These are phyloP conservation scores for Actenoides lindsayi DNA, from an alignment of 2,113 vertebrate species.

Conservation along the genomic window DNA sequence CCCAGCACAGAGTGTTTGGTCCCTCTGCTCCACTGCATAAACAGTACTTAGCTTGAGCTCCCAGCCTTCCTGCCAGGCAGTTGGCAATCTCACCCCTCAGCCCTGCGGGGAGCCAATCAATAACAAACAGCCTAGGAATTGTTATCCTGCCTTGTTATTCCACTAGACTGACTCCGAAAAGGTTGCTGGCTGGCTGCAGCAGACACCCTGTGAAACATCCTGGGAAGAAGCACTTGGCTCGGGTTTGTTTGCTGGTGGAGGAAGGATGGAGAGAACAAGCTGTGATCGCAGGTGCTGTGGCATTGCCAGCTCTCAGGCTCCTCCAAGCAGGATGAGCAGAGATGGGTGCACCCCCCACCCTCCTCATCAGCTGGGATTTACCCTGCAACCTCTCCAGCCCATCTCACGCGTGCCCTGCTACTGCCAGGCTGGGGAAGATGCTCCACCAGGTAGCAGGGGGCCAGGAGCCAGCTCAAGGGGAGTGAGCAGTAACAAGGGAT, in stretches of 20 bases:
- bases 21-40: neutral
- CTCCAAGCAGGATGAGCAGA: neutral
- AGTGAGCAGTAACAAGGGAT: no score
- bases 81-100: neutral
- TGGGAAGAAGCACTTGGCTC: neutral
- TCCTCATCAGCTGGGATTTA: neutral
- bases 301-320: neutral
- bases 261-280: neutral
- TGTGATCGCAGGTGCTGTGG: neutral
- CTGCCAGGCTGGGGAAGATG: neutral
- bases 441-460: neutral
- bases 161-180: neutral
- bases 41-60: neutral
- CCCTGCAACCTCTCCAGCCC: neutral
- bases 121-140: neutral
- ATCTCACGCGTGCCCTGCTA: neutral
- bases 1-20: neutral
- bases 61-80: neutral
- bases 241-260: neutral
- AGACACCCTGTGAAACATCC: rapidly evolving
- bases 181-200: neutral
- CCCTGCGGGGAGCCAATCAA: neutral
- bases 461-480: neutral
- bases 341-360: neutral
- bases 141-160: neutral